Evolutionary conservation across 2,113 vertebrate species (phyloP).

Genomic region (Pedionomus torquatus): DNA sequence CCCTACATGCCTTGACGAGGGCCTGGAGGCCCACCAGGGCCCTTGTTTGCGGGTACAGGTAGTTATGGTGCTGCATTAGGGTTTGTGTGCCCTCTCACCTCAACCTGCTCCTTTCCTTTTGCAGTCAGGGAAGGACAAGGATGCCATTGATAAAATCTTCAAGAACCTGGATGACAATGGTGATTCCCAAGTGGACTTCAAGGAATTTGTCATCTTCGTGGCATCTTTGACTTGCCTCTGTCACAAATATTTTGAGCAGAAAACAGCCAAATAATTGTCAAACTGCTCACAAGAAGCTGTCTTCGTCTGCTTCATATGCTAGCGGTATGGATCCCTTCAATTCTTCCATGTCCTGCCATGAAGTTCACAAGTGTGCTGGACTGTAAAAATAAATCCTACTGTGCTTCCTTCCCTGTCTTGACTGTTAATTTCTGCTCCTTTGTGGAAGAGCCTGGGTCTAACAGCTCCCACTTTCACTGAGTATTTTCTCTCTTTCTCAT

Average conservation of each 20-base stretch:
- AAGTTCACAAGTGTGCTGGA: not conserved
- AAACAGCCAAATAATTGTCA: not conserved
- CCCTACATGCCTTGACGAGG: fast-evolving
- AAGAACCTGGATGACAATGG: constrained; percentile 73
- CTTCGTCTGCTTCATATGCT: not conserved
- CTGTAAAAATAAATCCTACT: constrained; percentile 42
- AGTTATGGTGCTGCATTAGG: fast-evolving
- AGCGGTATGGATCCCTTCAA: not conserved
- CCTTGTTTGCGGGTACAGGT: fast-evolving
- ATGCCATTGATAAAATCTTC: constrained; percentile 56
- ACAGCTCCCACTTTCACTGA: not conserved
- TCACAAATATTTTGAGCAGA: constrained; percentile 60
- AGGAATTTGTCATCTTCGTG: constrained; percentile 75
- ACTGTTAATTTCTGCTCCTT: constrained; percentile 21
- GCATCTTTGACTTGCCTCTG: constrained; percentile 64
- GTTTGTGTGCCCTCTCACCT: not conserved
- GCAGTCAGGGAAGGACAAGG: constrained; percentile 67
- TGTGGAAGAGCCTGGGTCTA: not conserved
- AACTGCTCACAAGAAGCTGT: not conserved
- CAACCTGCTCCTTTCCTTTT: not conserved
- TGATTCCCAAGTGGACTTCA: constrained; percentile 78
- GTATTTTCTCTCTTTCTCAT: not conserved
- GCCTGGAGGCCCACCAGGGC: not conserved
- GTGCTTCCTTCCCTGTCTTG: not conserved
- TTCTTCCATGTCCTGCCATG: not conserved